Evolutionary conservation across 2,888 invertebrate species (phyloP), one percentile per base, ranked within the genome.

Genomic region (Polydrusus cervinus): DNA sequence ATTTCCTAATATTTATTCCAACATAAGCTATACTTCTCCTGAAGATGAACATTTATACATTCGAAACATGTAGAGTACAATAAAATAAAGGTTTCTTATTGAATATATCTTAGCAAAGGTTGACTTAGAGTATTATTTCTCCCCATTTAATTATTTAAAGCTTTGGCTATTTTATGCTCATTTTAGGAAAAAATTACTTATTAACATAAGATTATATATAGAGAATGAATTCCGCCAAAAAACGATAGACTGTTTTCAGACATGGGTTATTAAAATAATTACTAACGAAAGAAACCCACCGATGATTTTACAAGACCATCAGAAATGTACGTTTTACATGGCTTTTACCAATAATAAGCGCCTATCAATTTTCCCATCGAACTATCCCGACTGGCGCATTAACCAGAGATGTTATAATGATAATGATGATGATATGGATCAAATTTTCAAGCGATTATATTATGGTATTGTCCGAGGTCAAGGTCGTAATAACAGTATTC

Each of bases 301-400:
- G 34, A 34, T 34, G 34, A 34, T 9, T 34, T 34, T 34, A 34
- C 34, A 34, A 34, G 34, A 34, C 34, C 34, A 34, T 34, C 34
- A 34, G 34, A 34, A 34, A 34, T 34, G 34, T 34, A 34, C 34
- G 9, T 34, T 34, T 34, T 34, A 43, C 13, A 43, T 62, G 20
- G 9, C 16, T 62, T 62, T 62, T 20, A 62, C 45, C 43, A 43
- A 45, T 45, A 62, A 62, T 62, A 71, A 64, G 45, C 64, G 71
- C 72, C 72, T 66, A 72, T 72, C 60, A 72, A 72, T 72, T 57
- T 72, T 66, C 65, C 65, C 71, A 71, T 71, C 65, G 71, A 65
- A 60, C 65, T 72, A 66, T 71, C 71, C 20, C 45, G 64, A 55
- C 53, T 43, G 65, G 45, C 51, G 65, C 71, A 71, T 57, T 62